phyloP scores from a whole-genome alignment of 2,797 vertebrate species.

The Cyprinella venusta region DNA sequence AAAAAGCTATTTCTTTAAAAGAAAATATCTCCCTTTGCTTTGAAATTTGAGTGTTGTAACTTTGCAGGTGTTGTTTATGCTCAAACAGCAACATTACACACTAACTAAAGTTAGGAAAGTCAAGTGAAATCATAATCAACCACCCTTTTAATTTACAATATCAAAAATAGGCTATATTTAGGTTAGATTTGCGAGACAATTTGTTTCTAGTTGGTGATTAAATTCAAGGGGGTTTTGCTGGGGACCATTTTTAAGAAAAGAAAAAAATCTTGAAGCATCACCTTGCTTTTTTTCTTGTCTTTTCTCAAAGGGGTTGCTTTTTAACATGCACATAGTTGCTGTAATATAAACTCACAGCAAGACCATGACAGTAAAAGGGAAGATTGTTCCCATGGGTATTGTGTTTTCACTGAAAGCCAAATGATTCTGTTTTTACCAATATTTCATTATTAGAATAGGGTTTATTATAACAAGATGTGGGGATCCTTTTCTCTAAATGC shows the following conservation, averaged over 20 bases:
- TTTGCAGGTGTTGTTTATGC: too few species aligned
- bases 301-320: neutral
- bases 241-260: neutral
- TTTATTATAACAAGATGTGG: neutral
- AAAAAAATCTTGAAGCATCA: neutral
- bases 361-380: neutral
- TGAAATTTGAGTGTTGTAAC: too few species aligned
- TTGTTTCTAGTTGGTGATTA: neutral
- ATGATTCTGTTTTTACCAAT: neutral
- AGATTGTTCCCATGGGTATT: neutral
- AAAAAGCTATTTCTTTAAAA: too few species aligned
- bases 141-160: too few species aligned
- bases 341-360: neutral
- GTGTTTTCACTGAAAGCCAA: neutral
- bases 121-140: too few species aligned
- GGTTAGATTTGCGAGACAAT: neutral
- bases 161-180: neutral
- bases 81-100: too few species aligned
- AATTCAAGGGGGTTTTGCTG: neutral
- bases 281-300: neutral
- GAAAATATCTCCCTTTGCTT: too few species aligned
- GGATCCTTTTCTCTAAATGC: constrained; percentile 19
- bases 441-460: too few species aligned
- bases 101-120: neutral
- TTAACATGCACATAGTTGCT: neutral